These are phyloP conservation scores for Schizopygopsis malacanthus DNA, from an alignment of 2,797 vertebrate species.

Conservation along the genomic window DNA sequence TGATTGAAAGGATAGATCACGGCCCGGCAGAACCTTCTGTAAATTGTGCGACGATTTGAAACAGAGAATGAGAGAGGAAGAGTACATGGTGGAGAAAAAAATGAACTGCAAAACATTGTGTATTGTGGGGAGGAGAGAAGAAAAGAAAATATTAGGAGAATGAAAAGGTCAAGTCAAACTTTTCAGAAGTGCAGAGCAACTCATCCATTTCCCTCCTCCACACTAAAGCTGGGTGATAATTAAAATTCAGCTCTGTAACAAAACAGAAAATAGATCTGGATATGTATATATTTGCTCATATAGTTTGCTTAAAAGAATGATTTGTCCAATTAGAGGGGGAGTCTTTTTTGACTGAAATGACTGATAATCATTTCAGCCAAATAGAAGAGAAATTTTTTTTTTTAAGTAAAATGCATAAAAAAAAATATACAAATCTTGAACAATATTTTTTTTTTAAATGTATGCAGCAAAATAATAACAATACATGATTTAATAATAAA, in stretches of 20 bases:
- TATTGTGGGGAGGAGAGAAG: not conserved
- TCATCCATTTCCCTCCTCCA: constrained; percentile 53
- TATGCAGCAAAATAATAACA: not conserved
- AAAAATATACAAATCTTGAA: not conserved
- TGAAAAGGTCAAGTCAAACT: constrained; percentile 54
- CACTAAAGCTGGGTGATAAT: constrained; percentile 47
- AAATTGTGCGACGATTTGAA: constrained; percentile 55
- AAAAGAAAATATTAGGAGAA: constrained; percentile 24
- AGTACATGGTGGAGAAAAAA: constrained; percentile 37
- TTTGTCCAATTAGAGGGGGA: too few species aligned
- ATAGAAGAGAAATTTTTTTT: not conserved
- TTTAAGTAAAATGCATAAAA: not conserved
- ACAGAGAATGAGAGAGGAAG: constrained; percentile 13
- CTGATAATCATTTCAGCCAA: not conserved
- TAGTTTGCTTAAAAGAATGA: not conserved
- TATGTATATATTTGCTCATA: not conserved
- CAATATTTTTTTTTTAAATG: too few species aligned
- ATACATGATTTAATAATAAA: not conserved
- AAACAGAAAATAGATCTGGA: not conserved
- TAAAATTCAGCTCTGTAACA: not conserved
- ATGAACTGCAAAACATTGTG: constrained; percentile 6
- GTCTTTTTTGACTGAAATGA: not conserved
- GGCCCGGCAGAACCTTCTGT: constrained; percentile 69
- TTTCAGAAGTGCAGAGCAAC: constrained; percentile 27
- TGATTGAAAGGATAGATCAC: constrained; percentile 75